Percentiles rank a stretch among this genome's conserved stretches.
phyloP scores from a whole-genome alignment of 1,140 invertebrate species.

The Pseudomyrmex dendroicus region DNA sequence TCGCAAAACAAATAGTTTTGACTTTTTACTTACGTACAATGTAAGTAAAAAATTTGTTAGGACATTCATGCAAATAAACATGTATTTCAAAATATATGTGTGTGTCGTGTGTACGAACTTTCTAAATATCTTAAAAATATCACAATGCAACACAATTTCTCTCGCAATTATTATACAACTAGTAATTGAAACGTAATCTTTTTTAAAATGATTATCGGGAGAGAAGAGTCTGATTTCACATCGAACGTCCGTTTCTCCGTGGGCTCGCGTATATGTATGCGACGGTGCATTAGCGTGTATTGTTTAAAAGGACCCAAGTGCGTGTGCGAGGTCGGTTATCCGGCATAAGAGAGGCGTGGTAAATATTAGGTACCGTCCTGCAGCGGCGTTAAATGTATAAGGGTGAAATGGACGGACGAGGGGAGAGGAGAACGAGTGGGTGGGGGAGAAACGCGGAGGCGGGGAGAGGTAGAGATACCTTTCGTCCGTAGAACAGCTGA shows the following conservation, averaged over 20 bases:
- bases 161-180: no score
- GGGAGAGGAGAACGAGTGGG: neutral
- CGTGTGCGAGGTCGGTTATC: constrained; percentile 72
- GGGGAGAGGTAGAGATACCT: constrained; percentile 74
- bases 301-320: constrained; percentile 66
- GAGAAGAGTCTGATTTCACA: constrained; percentile 1
- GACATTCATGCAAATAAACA: no score
- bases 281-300: constrained; percentile 55
- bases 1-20: neutral
- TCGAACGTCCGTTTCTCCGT: neutral
- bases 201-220: neutral
- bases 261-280: constrained; percentile 6
- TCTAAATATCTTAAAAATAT: no score
- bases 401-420: constrained; percentile 67
- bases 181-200: neutral
- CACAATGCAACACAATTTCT: no score
- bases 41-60: no score
- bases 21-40: neutral
- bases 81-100: no score
- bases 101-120: no score
- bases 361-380: constrained; percentile 80
- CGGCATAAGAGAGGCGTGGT: constrained; percentile 74
- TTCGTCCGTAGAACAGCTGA: constrained; percentile 80
- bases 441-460: constrained; percentile 36
- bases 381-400: constrained; percentile 75